Evolutionary conservation across 30 jellyfish, hydroid and myxozoan species (phyloP).

Genomic region (Nemopilema nomurai): DNA sequence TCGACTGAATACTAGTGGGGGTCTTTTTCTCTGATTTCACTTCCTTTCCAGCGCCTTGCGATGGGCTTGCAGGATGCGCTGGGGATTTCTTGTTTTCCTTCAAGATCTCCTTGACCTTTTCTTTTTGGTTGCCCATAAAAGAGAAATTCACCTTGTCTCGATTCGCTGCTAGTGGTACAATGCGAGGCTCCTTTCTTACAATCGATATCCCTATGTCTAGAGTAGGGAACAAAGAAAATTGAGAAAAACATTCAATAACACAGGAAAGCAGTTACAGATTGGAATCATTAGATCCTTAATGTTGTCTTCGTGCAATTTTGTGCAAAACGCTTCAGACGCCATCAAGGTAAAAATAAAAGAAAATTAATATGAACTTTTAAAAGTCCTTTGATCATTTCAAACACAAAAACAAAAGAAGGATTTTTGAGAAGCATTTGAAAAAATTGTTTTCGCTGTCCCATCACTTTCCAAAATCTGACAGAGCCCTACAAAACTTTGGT

Average conservation of each 20-base stretch:
- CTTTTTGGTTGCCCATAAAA: too few relatives aligned
- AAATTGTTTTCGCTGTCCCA: too few relatives aligned
- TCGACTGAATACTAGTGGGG: not conserved
- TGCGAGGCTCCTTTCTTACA: slow-evolving; percentile 32
- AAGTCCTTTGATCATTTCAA: too few relatives aligned
- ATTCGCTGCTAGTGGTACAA: slow-evolving; percentile 18
- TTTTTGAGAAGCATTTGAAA: too few relatives aligned
- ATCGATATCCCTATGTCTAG: slow-evolving; percentile 47
- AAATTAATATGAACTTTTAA: too few relatives aligned
- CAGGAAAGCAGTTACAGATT: not conserved
- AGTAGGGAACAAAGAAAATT: slow-evolving; percentile 7
- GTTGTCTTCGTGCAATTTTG: not conserved
- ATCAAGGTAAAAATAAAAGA: too few relatives aligned
- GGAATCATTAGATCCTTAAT: not conserved
- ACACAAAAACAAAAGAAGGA: too few relatives aligned
- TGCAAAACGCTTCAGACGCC: too few relatives aligned
- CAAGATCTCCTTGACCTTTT: not conserved
- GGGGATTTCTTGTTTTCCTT: not conserved
- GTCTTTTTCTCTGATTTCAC: not conserved
- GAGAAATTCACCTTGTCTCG: slow-evolving; percentile 49
- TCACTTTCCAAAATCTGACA: too few relatives aligned
- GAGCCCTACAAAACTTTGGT: too few relatives aligned
- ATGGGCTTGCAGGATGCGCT: not conserved
- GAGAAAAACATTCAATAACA: not conserved
- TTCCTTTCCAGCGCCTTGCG: not conserved